Evolutionary conservation across 1,140 invertebrate species (phyloP).

Genomic region (Aphelenchoides fujianensis): DNA sequence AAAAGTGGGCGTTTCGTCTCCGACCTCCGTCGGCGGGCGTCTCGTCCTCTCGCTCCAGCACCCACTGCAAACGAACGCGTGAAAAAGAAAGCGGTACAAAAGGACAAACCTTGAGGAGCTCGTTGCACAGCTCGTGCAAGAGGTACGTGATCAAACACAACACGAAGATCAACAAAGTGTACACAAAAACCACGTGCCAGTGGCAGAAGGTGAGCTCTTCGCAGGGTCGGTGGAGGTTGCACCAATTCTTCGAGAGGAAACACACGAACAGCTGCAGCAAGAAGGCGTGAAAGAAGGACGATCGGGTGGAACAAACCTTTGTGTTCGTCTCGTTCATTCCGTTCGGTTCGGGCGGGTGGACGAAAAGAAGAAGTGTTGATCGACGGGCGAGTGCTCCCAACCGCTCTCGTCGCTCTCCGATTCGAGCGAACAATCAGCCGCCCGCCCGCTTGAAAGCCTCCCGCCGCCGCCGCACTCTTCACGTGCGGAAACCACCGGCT

Average conservation of each 20-base stretch:
- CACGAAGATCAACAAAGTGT: neutral
- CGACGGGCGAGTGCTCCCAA: no score
- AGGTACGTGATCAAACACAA: conserved; percentile 4
- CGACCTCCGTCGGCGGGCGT: neutral
- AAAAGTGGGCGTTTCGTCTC: neutral
- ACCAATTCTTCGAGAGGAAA: neutral
- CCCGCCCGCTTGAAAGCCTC: no score
- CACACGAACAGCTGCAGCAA: neutral
- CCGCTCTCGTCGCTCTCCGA: no score
- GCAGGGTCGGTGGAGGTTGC: conserved; percentile 7
- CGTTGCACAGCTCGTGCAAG: neutral
- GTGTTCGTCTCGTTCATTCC: no score
- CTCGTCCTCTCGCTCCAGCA: neutral
- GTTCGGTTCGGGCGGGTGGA: no score
- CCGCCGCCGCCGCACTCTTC: no score
- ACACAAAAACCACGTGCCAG: neutral
- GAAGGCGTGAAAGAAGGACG: no score
- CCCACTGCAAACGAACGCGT: conserved; percentile 10
- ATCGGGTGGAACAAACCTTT: no score
- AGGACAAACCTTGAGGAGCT: conserved; percentile 2
- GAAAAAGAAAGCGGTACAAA: no score
- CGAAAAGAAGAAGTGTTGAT: no score
- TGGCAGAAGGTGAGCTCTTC: conserved; percentile 3
- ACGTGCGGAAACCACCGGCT: no score
- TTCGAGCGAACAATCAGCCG: no score